Conservation (phyloP, 2,888 invertebrate genomes). For the Drosophila fungiperda region DNA sequence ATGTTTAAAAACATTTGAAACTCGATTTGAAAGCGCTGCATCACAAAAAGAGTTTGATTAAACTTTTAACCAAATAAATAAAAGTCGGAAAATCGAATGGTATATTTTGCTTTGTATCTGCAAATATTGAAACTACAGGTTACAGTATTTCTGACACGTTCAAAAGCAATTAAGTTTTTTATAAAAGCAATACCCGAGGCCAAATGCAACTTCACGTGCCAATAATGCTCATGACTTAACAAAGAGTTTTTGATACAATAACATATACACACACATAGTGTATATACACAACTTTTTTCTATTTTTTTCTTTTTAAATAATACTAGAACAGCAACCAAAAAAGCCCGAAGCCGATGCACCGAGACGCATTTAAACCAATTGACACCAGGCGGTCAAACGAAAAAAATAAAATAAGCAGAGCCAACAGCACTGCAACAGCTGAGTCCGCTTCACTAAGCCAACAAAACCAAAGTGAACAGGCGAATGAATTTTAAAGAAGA, state of each 20-base stretch:
- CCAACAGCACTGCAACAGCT: constrained; percentile 73
- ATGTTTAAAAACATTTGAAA: too few species aligned
- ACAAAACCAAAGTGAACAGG: constrained; percentile 49
- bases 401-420: constrained; percentile 66
- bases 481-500: constrained; percentile 68
- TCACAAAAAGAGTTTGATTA: neutral
- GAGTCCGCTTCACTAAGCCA: constrained; percentile 59
- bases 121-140: constrained; percentile 22
- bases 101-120: constrained; percentile 4
- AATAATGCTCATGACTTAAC: constrained; percentile 46
- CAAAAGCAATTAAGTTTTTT: constrained; percentile 74
- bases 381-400: constrained; percentile 63
- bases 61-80: neutral
- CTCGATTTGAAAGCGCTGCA: neutral
- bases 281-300: neutral
- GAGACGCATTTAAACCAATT: constrained; percentile 74
- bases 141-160: constrained; percentile 63
- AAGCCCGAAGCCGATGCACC: constrained; percentile 47
- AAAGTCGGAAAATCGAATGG: neutral
- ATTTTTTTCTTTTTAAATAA: constrained; percentile 32
- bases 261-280: neutral
- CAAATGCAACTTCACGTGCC: constrained; percentile 45
- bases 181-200: constrained; percentile 31
- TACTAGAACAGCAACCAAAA: constrained; percentile 19
- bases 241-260: constrained; percentile 41